Base-by-base conservation (phyloP, 2,888 invertebrate species). In the Lordiphosa fenestrarum region DNA sequence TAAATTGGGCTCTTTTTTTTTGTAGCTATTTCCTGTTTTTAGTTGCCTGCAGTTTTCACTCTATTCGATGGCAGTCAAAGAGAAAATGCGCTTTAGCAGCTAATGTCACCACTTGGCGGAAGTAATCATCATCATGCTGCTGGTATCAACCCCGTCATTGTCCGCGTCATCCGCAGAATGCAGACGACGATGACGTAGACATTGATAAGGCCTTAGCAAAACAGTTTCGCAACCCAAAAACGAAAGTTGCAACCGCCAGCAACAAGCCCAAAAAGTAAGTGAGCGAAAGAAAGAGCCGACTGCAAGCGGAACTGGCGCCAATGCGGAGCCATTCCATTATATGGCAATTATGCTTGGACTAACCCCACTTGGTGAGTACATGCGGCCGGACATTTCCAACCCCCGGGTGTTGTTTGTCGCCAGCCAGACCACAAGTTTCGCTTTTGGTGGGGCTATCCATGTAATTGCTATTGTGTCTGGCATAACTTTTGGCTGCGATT, bases 271-370 rank as follows among this genome's bases (percentile, higher is more conserved):
- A 59, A 46, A 50, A 39, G 46, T 49, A 56, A 61, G 60, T 40
- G 67, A 70, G 69, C 49, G 69, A 80, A 65, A 68, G 72, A 53
- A 69, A 69, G 61, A 71, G 23, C 58, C 38, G 55, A n/a, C 55
- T 6, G 56, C 37, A 49, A 39, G 42, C 40, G 52, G 42, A 62
- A 54, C 40, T 59, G 66, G 53, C 56, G 53, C 58, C 66, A 37
- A 37, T 60, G 55, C 49, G 69, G 47, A 53, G 54, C 47, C 72
- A 53, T 59, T 46, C 51, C 76, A 81, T 83, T 83, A 76, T 69
- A 73, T 80, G 76, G 84, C 75, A 76, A 76, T 76, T 76, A 76
- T 81, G 70, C 56, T 44, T 53, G 60, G 50, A 50, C 51, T 83
- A 65, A 73, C 83, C 83, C 75, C 71, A 61, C 42, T 60, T 37